phyloP scores from a whole-genome alignment of 2,888 invertebrate genomes.

The Tricholauxania praeusta region DNA sequence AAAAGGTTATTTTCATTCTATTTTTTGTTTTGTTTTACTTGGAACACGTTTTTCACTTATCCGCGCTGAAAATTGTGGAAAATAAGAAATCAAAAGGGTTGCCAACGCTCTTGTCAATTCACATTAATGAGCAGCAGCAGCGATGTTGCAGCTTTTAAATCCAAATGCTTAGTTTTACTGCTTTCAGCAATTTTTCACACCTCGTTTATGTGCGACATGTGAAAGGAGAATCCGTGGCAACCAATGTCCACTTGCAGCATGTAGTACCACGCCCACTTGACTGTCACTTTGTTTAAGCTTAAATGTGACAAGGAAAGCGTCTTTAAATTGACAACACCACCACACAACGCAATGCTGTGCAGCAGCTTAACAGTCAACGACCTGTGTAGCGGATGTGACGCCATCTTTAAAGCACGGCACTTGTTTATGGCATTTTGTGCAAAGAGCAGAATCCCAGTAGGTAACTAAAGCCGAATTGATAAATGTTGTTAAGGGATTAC shows the following conservation, averaged over 20 bases:
- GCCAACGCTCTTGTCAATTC: slow-evolving; percentile 23
- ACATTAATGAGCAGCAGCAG: slow-evolving; percentile 15
- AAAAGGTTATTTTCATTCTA: no score
- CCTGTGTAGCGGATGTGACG: slow-evolving; percentile 23
- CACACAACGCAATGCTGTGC: background rate
- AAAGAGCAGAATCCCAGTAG: no score
- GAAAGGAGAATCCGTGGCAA: no score
- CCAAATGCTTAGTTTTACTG: background rate
- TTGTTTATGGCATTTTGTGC: background rate
- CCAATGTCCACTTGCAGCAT: slow-evolving; percentile 8
- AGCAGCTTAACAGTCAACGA: slow-evolving; percentile 32
- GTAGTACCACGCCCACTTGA: background rate
- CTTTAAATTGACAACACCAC: slow-evolving; percentile 5
- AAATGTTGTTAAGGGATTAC: no score
- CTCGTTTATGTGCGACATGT: no score
- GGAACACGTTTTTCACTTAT: background rate
- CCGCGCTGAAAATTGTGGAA: background rate
- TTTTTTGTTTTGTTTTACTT: no score
- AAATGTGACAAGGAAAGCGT: slow-evolving; percentile 11
- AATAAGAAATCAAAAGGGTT: background rate
- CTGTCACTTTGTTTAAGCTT: background rate
- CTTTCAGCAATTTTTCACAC: no score
- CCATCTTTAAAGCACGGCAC: slow-evolving; percentile 7
- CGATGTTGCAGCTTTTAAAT: background rate
- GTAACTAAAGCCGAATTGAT: no score